Base-by-base conservation (phyloP, 2,113 vertebrate genomes). In the Salvelinus namaycush region DNA sequence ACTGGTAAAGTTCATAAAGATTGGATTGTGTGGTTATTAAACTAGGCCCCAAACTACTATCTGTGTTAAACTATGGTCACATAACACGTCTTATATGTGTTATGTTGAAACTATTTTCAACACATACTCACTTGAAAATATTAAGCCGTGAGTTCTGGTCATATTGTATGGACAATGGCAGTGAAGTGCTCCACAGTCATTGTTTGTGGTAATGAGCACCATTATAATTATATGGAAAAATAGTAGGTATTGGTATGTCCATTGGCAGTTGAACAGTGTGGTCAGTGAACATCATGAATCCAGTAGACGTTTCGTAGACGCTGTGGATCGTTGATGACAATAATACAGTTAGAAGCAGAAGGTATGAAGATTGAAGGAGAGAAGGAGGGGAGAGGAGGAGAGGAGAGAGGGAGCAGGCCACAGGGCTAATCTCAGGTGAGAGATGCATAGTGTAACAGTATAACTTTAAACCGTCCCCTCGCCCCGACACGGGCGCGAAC, bases 381-480 rank as follows among this genome's bases (percentile, higher is more conserved):
- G 24, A 13, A 26, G 22, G 13, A 7, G 54, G 49, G 87, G 84
- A 87, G 70, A 68, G 0, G 78, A 83, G 68, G 62, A 79, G 82
- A 76, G 62, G 81, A 27, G 7, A 20, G 48, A 76, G 71, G 62
- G 24, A 34, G 75, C 60, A 64, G 75, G 67, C 48, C 81, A 71
- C 77, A 79, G 79, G 79, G 84, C 71, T 81, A 77, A 83, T 89
- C 89, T 89, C 88, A 89, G 89, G 90, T 89, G 90, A 91, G 84
- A 79, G 77, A 78, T 68, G 88, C 77, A 81, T 70, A n/a, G n/a
- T n/a, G n/a, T n/a, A n/a, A n/a, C n/a, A n/a, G n/a, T n/a, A n/a
- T n/a, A n/a, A n/a, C n/a, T n/a, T n/a, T n/a, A n/a, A n/a, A n/a
- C n/a, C n/a, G n/a, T n/a, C n/a, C n/a, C n/a, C n/a, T n/a, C n/a